Conservation (phyloP, 2,797 vertebrate genomes). For the Heteromormyrus szaboi region DNA sequence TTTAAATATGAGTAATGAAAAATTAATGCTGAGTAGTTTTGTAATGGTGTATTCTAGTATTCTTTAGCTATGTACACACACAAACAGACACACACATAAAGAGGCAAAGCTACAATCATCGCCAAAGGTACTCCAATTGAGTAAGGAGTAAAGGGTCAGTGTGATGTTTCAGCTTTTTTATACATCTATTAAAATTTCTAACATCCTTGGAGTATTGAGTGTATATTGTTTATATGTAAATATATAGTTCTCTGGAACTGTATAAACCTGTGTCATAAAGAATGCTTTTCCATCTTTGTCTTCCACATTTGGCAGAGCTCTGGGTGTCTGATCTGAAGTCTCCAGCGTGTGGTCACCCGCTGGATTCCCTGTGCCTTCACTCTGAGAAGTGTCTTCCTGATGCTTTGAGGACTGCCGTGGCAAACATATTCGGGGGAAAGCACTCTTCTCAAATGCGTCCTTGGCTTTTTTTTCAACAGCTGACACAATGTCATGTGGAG, state of each 20-base stretch:
- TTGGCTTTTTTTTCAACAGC: slow-evolving; percentile 8
- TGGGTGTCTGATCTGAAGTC: not conserved
- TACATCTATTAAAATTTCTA: not conserved
- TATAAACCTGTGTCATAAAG: slow-evolving; percentile 76
- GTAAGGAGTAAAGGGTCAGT: not conserved
- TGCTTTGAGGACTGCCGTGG: slow-evolving; percentile 19
- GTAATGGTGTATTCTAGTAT: not conserved
- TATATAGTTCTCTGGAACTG: not conserved
- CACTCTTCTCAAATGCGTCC: not conserved
- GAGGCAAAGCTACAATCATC: not conserved
- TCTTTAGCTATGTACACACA: not conserved
- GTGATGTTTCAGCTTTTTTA: not conserved
- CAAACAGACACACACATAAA: not conserved
- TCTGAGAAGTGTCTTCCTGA: slow-evolving; percentile 8
- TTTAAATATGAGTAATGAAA: not conserved
- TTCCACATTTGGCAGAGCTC: not conserved
- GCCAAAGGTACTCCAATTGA: not conserved
- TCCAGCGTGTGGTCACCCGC: not conserved
- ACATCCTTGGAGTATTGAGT: not conserved
- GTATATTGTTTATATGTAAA: not conserved
- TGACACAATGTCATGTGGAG: not conserved
- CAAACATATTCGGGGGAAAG: not conserved
- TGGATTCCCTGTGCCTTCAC: not conserved
- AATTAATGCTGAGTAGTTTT: not conserved
- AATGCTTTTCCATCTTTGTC: slow-evolving; percentile 47